Evolutionary conservation across 2,797 vertebrate species (phyloP).

Genomic region (Poecilia gillii): DNA sequence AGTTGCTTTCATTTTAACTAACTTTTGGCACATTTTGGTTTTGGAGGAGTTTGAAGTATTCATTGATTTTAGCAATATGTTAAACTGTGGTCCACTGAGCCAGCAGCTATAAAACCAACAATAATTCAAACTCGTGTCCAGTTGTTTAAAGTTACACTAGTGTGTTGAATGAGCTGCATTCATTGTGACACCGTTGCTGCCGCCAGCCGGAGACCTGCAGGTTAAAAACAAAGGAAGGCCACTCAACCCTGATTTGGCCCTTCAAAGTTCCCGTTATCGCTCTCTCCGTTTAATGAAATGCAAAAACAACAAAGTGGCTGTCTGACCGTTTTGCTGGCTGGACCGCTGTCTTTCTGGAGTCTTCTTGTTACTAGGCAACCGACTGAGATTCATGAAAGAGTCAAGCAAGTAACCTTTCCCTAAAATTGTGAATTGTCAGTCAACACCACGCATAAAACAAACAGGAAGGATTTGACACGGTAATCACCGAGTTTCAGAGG

Average conservation of each 20-base stretch:
- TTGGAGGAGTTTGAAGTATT: too few species aligned
- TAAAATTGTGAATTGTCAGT: constrained; percentile 22
- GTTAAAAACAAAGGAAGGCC: background rate
- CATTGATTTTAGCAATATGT: background rate
- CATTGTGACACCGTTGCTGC: background rate
- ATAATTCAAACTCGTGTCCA: background rate
- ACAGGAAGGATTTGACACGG: constrained; percentile 2
- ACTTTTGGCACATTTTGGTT: background rate
- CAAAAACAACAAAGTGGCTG: constrained; percentile 1
- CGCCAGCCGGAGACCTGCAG: background rate
- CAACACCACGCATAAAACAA: constrained; percentile 4
- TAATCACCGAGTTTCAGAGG: constrained; percentile 8
- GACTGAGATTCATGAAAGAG: background rate
- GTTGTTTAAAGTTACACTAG: background rate
- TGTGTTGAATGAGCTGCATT: background rate
- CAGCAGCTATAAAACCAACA: background rate
- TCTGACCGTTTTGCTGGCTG: constrained; percentile 8
- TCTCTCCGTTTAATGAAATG: background rate
- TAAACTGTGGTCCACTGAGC: background rate
- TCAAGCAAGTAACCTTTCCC: constrained; percentile 12
- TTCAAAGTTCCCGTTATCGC: background rate
- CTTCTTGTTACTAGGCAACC: constrained; percentile 23
- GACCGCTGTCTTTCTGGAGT: background rate
- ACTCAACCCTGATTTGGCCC: background rate
- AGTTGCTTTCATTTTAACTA: too few species aligned